Evolutionary conservation across 2,888 invertebrate genomes (phyloP).

Genomic region (Lampropteryx suffumata): DNA sequence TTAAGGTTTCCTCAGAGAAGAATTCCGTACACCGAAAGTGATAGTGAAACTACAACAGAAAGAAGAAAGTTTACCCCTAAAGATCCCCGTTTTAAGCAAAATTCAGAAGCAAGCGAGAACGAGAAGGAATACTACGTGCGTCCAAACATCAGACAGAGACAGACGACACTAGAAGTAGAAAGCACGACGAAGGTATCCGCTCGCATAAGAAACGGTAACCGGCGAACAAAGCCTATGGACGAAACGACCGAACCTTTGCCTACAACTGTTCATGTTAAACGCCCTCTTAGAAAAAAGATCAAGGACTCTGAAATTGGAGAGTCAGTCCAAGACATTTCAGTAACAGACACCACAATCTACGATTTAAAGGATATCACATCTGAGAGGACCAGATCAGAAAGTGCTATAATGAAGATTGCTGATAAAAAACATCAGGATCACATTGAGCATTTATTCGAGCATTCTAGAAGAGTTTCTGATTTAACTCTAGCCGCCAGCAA

Average conservation of each 20-base stretch:
- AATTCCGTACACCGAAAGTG: conserved; percentile 64
- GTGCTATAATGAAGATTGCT: conserved; percentile 83
- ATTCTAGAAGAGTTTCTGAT: conserved; percentile 88
- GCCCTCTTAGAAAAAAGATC: conserved; percentile 65
- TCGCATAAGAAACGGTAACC: conserved; percentile 65
- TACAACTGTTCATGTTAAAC: conserved; percentile 55
- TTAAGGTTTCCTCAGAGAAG: conserved; percentile 77
- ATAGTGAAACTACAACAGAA: conserved; percentile 72
- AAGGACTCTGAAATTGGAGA: conserved; percentile 68
- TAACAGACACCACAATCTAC: conserved; percentile 59
- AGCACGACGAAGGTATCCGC: conserved; percentile 71
- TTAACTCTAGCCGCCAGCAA: conserved; percentile 88
- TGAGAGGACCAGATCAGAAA: conserved; percentile 76
- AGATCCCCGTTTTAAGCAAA: conserved; percentile 67
- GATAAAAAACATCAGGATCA: conserved; percentile 76
- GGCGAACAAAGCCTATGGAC: conserved; percentile 68
- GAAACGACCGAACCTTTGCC: conserved; percentile 59
- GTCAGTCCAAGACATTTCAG: conserved; percentile 66
- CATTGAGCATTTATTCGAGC: conserved; percentile 72
- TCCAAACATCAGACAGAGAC: conserved; percentile 59
- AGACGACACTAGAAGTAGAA: conserved; percentile 60
- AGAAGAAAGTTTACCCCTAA: conserved; percentile 79
- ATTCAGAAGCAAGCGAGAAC: conserved; percentile 59
- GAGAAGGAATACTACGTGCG: conserved; percentile 49
- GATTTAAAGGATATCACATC: conserved; percentile 67